Conservation (phyloP, 2,113 vertebrate species). For the Antennarius striatus region DNA sequence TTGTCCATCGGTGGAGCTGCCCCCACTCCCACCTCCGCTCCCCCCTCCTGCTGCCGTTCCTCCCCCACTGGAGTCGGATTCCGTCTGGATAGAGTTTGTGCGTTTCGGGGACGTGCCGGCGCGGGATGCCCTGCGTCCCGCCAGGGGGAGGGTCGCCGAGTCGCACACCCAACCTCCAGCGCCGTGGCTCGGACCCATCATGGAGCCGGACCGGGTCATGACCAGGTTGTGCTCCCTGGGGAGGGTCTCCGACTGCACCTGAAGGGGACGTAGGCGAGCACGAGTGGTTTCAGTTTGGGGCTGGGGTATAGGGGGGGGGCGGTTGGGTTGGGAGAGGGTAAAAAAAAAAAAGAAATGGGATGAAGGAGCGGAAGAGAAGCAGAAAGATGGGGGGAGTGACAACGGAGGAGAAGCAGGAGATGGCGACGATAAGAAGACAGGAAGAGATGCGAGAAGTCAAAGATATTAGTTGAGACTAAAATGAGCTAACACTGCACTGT, state of each 20-base stretch:
- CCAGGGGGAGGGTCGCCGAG: slow-evolving; percentile 75
- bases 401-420: neutral
- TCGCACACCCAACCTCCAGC: slow-evolving; percentile 75
- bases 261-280: slow-evolving; percentile 68
- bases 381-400: neutral
- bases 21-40: slow-evolving; percentile 13
- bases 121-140: slow-evolving; percentile 70
- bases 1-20: slow-evolving; percentile 59
- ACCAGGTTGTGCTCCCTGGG: slow-evolving; percentile 78
- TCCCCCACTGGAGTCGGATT: slow-evolving; percentile 46
- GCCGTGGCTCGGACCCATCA: slow-evolving; percentile 62
- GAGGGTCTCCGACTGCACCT: slow-evolving; percentile 77
- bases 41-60: slow-evolving; percentile 9
- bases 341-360: slow-evolving; percentile 33
- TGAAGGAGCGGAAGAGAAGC: slow-evolving; percentile 12
- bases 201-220: slow-evolving; percentile 78
- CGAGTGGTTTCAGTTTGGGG: slow-evolving; percentile 70
- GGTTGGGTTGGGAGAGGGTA: slow-evolving; percentile 37
- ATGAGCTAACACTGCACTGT: slow-evolving; percentile 77
- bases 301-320: slow-evolving; percentile 46
- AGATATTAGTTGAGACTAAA: slow-evolving; percentile 71
- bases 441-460: slow-evolving; percentile 48
- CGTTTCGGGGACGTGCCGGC: slow-evolving; percentile 64
- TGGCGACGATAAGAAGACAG: slow-evolving; percentile 18
- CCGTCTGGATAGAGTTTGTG: slow-evolving; percentile 42